Evolutionary conservation across 1,140 invertebrate genomes (phyloP).

Genomic region (Daktulosphaira vitifoliae): DNA sequence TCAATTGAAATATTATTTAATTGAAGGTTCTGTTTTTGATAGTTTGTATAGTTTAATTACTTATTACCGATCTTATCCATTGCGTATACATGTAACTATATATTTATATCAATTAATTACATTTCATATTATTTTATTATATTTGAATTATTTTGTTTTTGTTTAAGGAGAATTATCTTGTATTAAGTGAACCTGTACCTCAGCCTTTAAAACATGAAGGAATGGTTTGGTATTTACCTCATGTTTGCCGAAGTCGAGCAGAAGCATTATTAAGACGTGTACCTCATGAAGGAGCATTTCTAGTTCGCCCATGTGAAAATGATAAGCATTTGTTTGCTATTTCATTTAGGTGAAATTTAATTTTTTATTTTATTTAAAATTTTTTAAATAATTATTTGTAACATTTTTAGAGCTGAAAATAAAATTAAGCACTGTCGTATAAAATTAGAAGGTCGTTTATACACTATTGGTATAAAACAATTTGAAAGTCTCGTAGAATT

Average conservation of each 20-base stretch:
- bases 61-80: slow-evolving; percentile 75
- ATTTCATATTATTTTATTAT: no score
- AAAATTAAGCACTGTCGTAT: slow-evolving; percentile 94
- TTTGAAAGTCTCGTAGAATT: slow-evolving; percentile 92
- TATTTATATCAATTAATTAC: neutral
- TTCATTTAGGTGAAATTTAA: slow-evolving; percentile 67
- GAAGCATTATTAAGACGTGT: slow-evolving; percentile 78
- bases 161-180: slow-evolving; percentile 71
- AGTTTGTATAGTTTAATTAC: slow-evolving; percentile 87
- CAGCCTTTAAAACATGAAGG: slow-evolving; percentile 89
- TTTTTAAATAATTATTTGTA: slow-evolving; percentile 39
- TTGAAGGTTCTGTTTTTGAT: slow-evolving; percentile 82
- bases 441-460: slow-evolving; percentile 80
- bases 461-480: slow-evolving; percentile 77
- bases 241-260: slow-evolving; percentile 66
- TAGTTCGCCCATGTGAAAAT: slow-evolving; percentile 80
- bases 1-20: slow-evolving; percentile 81
- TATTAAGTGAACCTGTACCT: slow-evolving; percentile 81
- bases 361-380: neutral
- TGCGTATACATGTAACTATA: slow-evolving; percentile 59
- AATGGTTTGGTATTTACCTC: slow-evolving; percentile 87
- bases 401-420: slow-evolving; percentile 71
- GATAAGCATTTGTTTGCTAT: slow-evolving; percentile 82
- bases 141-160: neutral
- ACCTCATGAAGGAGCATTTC: slow-evolving; percentile 79